Base-by-base conservation (phyloP, 2,888 invertebrate genomes). In the Agrotis ipsilon region DNA sequence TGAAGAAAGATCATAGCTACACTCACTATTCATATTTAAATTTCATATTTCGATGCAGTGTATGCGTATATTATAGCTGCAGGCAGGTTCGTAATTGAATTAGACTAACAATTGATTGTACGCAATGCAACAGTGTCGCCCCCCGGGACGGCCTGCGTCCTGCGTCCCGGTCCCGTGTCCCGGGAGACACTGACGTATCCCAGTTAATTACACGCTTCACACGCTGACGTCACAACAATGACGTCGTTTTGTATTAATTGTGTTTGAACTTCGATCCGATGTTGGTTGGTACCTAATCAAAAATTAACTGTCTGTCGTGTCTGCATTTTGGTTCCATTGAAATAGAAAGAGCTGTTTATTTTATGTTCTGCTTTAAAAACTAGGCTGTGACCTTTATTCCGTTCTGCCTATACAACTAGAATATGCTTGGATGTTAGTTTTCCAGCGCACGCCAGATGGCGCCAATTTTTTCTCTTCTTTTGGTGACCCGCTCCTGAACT, bases 161-260 rank as follows among this genome's bases (percentile, higher is more conserved):
- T 66, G 65, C 59, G 76, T 77, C 63, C 78, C 51, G 45, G 51
- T 32, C 21, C 43, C 51, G 27, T 1, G 57, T 58, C 78, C 72
- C 67, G 24, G 43, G 72, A 72, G 78, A 77, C 45, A 63, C 61
- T 52, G 61, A 19, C 81, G 81, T 79, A 72, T 81, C 78, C 84
- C 64, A 87, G 84, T 86, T 87, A 86, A 87, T 87, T 89, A 89
- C 87, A 88, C 89, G 88, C 81, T 84, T 76, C 76, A 78, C 83
- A 85, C 84, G 84, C 79, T 78, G 75, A 81, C 85, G 62, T 66
- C 73, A 80, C 72, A 76, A 86, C 88, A 86, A 85, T 86, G 78
- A 78, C 45, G 72, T 81, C 68, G 70, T 77, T 78, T 75, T 78
- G 76, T 86, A 87, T 86, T 82, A 81, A 87, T 82, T 66, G 68